phyloP scores from a whole-genome alignment of 1,140 invertebrate species.

The Drosophila asahinai region DNA sequence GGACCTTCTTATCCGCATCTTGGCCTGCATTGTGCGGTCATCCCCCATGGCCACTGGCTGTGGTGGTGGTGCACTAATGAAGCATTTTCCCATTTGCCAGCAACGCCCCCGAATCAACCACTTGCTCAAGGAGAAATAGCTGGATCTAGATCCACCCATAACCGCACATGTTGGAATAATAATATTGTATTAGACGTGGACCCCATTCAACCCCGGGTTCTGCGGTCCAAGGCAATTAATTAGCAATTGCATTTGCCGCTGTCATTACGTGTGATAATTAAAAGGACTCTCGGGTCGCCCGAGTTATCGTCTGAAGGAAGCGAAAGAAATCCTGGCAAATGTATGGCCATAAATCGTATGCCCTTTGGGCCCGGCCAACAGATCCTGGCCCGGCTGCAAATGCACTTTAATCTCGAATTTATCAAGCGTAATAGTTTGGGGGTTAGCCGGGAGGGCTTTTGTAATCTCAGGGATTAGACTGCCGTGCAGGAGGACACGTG shows the following conservation, averaged over 20 bases:
- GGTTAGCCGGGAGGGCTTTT: slow-evolving; percentile 56
- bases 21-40: slow-evolving; percentile 5
- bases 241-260: slow-evolving; percentile 82
- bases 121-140: slow-evolving; percentile 35
- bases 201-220: slow-evolving; percentile 32
- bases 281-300: slow-evolving; percentile 59
- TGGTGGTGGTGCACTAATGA: slow-evolving; percentile 45
- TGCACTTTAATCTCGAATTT: slow-evolving; percentile 84
- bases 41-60: not conserved
- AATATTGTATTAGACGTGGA: slow-evolving; percentile 75
- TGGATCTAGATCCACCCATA: slow-evolving; percentile 45
- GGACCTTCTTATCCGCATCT: slow-evolving; percentile 23
- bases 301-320: slow-evolving; percentile 21
- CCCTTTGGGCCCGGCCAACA: slow-evolving; percentile 42
- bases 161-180: slow-evolving; percentile 80
- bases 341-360: slow-evolving; percentile 80
- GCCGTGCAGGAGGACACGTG: slow-evolving; percentile 31
- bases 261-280: slow-evolving; percentile 84
- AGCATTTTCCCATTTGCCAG: slow-evolving; percentile 48
- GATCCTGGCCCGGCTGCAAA: slow-evolving; percentile 69
- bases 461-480: slow-evolving; percentile 75
- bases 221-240: slow-evolving; percentile 68
- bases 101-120: slow-evolving; percentile 47
- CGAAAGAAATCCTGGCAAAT: slow-evolving; percentile 72
- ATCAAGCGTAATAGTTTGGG: slow-evolving; percentile 80